Evolutionary conservation across 2,888 invertebrate genomes (phyloP), one percentile per base, ranked within the genome.

Genomic region (Agrotis ipsilon): DNA sequence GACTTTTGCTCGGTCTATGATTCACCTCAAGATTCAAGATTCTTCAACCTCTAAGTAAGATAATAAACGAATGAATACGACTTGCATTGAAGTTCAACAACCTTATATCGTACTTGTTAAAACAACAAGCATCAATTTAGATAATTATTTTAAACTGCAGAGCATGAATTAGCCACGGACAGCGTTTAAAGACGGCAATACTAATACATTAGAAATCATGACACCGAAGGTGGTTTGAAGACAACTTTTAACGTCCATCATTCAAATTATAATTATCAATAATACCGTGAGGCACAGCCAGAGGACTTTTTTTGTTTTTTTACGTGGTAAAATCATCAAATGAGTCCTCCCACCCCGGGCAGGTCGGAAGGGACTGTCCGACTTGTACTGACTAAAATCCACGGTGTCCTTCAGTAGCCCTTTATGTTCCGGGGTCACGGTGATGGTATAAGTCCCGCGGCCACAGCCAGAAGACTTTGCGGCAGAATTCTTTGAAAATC

Each of bases 1-100:
- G n/a, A 32, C 9, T 27, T n/a, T 9, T 2, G 14, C 19, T 19
- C 21, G 27, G 16, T 32, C 16, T 43, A 45, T 19, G 72, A 24
- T 59, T 45, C 0, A 9, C n/a, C 27, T 39, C 13, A 7, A 45
- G 14, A 32, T 46, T 18, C 32, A 24, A 48, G 24, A 71, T 14
- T 27, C 13, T 39, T 70, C 48, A 19, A n/a, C 11, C 18, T 27
- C 39, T 14, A 19, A 19, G n/a, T 1, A 68, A 39, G 2, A 13
- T 24, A 13, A 43, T 16, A 46, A 52, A 39, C 19, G 13, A 63
- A 54, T 43, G 19, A 39, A 24, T 39, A 69, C 32, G 16, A 51
- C 1, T 43, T 27, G 7, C 7, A 11, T 55, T 48, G 2, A 19
- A 55, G 78, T 78, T 71, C 32, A 77, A 75, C 55, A 64, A 71